Conservation (phyloP, 2,888 invertebrate species). For the Priocnemis perturbator region DNA sequence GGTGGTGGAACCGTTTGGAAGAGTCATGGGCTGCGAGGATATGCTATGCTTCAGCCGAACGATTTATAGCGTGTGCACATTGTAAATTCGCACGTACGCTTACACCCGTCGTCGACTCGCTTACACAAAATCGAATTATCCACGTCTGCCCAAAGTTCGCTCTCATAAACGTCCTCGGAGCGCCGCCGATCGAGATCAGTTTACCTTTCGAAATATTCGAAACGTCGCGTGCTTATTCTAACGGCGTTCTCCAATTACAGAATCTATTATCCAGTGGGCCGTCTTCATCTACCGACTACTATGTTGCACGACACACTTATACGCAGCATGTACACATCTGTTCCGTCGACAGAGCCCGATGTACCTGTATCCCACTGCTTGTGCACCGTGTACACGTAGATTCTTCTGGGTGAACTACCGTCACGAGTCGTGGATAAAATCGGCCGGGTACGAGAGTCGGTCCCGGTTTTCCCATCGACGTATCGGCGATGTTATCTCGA, state of each 20-base stretch:
- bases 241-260: conserved; percentile 8
- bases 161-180: background rate
- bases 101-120: no score
- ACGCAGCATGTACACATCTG: background rate
- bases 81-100: no score
- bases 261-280: conserved; percentile 3
- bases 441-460: conserved; percentile 18
- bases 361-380: background rate
- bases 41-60: conserved; percentile 44
- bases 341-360: no score
- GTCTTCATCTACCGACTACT: background rate
- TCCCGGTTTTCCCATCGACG: conserved; percentile 18
- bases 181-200: background rate
- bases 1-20: conserved; percentile 19
- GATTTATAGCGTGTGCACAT: conserved; percentile 26
- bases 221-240: background rate
- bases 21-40: no score
- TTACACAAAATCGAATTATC: no score
- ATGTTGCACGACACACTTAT: background rate
- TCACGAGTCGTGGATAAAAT: conserved; percentile 45
- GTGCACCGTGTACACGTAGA: background rate
- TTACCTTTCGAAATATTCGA: background rate
- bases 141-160: no score
- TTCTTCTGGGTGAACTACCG: conserved; percentile 38
- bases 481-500: conserved; percentile 20